A percentile compares a stretch with the other conserved stretches of the same genome.
Evolutionary conservation across 2,113 vertebrate species (phyloP).

Genomic region (Hoplias malabaricus): DNA sequence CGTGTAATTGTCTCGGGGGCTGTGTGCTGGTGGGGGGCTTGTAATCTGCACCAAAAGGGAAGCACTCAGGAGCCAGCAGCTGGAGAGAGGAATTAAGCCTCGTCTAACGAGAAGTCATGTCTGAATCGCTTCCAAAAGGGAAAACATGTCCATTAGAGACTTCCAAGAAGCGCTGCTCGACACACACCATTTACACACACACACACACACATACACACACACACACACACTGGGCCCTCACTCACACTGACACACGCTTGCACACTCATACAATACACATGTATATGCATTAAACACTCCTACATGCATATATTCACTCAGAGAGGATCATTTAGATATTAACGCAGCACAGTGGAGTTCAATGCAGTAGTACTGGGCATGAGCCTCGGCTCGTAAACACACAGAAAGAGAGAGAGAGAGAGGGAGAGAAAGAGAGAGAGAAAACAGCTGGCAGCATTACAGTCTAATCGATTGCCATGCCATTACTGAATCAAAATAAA

Average conservation of each 20-base stretch:
- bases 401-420: slow-evolving; percentile 58
- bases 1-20: slow-evolving; percentile 16
- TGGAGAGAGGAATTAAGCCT: slow-evolving; percentile 43
- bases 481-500: slow-evolving; percentile 77
- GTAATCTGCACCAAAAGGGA: slow-evolving; percentile 46
- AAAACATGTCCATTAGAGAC: slow-evolving; percentile 44
- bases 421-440: too few relatives aligned
- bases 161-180: slow-evolving; percentile 19
- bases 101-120: slow-evolving; percentile 45
- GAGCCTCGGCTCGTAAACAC: slow-evolving; percentile 32
- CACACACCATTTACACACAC: slow-evolving; percentile 10
- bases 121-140: slow-evolving; percentile 48
- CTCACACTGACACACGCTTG: too few relatives aligned
- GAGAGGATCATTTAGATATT: slow-evolving; percentile 48
- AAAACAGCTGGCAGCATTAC: slow-evolving; percentile 67
- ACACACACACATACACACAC: not conserved
- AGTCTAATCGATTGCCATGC: slow-evolving; percentile 76
- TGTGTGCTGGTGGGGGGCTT: slow-evolving; percentile 37
- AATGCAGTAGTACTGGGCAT: slow-evolving; percentile 41
- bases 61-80: slow-evolving; percentile 19
- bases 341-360: slow-evolving; percentile 49
- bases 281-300: not conserved
- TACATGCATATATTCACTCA: not conserved
- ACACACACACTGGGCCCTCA: too few relatives aligned
- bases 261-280: too few relatives aligned